Evolutionary conservation across 2,113 vertebrate species (phyloP), one percentile per base, ranked within the genome.

Genomic region (Turdus rufiventris): DNA sequence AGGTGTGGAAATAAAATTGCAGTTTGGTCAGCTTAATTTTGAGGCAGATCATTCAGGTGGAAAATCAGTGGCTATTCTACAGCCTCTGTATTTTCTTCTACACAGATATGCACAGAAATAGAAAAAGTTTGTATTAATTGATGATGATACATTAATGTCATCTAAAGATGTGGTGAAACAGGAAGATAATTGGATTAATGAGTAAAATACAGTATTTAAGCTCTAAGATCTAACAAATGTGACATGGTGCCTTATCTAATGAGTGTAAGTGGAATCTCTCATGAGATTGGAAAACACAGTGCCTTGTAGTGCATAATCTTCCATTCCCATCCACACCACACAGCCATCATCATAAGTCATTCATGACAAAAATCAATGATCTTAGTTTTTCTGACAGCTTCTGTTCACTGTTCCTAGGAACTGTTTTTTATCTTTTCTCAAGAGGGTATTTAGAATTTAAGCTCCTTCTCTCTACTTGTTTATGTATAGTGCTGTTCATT

Each of bases 381-480:
- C 78, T 81, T 67, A 38, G 43, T 96, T 96, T 56, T 96, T 89
- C 89, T 89, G 58, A 94, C 38, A 81, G 79, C 21, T 40, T 94
- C 95, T 95, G 79, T 96, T 92, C 89, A 16, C 73, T 94, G 78
- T 95, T 95, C 95, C 73, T 92, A 90, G 63, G 83, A 96, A 85
- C 86, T 85, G 82, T 38, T 95, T 96, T 95, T 80, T 92, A n/a
- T 91, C 67, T 94, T 96, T 91, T 86, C 97, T 97, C 96, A 88
- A 95, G 95, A 96, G 96, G 33, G 77, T 82, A 68, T 96, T 98
- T 94, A 96, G 92, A 96, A 86, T 79, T 62, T 77, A 95, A 94
- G 85, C 91, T 89, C 86, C 85, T 36, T 93, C 56, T 67, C 56
- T 95, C 33, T 61, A 42, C 90, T 94, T 97, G 89, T 96, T 97